Percentiles rank a stretch among this genome's conserved stretches.
phyloP scores from a whole-genome alignment of 1,140 invertebrate species.

The Euwallacea similis region DNA sequence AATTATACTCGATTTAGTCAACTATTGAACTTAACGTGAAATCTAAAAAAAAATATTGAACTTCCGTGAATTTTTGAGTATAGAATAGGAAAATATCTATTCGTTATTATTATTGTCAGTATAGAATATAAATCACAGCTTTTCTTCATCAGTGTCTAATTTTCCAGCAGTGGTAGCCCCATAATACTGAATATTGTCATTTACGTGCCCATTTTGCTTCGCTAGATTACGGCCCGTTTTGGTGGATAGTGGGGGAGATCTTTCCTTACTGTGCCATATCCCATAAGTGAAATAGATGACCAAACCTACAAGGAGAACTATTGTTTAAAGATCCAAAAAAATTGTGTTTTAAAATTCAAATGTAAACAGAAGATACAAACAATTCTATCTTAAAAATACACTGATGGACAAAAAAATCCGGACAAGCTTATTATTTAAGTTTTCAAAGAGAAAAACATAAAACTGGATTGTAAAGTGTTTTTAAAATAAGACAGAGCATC shows the following conservation, averaged over 20 bases:
- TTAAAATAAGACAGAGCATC: no score
- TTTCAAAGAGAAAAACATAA: no score
- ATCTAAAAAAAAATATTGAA: background rate
- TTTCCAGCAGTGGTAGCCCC: conserved; percentile 15
- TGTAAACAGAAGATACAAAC: no score
- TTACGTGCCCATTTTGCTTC: conserved; percentile 23
- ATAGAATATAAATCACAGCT: background rate
- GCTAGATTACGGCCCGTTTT: background rate
- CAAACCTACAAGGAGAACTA: conserved; percentile 53
- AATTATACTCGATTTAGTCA: no score
- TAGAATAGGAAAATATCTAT: background rate
- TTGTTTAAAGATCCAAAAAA: background rate
- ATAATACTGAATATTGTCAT: conserved; percentile 20
- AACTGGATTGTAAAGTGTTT: no score
- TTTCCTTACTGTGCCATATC: conserved; percentile 61
- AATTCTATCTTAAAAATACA: no score
- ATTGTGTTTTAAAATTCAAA: no score
- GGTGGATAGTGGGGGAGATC: conserved; percentile 37
- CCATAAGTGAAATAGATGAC: conserved; percentile 63
- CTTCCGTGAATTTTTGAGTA: background rate
- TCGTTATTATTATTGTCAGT: no score
- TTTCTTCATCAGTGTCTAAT: background rate
- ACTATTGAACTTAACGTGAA: no score
- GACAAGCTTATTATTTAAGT: no score
- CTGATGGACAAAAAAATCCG: no score